phyloP scores from a whole-genome alignment of 2,113 vertebrate species.

The Athene noctua region DNA sequence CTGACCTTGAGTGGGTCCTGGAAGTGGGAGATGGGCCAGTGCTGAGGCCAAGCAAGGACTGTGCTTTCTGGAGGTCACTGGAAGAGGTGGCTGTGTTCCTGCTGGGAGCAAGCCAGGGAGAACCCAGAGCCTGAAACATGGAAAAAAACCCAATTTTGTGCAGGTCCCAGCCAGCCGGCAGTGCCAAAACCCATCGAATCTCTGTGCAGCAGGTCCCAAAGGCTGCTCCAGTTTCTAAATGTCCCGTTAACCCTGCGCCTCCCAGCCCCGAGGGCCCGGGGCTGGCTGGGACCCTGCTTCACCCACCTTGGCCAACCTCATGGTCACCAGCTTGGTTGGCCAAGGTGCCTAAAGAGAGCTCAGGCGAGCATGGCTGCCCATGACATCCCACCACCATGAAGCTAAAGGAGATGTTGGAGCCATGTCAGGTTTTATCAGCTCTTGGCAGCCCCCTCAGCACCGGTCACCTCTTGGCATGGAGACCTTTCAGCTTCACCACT shows the following conservation, averaged over 20 bases:
- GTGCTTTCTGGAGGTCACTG: neutral
- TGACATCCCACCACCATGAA: fast-evolving
- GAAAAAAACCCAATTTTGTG: neutral
- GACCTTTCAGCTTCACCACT: neutral
- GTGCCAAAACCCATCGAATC: neutral
- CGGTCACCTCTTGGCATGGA: neutral
- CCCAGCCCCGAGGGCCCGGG: neutral
- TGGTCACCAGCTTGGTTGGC: neutral
- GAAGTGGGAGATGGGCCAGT: neutral
- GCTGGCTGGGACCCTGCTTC: neutral
- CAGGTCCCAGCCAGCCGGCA: neutral
- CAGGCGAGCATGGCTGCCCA: no score
- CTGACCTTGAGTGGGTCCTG: neutral
- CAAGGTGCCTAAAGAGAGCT: neutral
- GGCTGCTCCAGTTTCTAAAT: neutral
- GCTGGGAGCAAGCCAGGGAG: neutral
- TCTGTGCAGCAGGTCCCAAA: neutral
- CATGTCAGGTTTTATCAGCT: neutral
- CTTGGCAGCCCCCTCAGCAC: neutral
- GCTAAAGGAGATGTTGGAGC: no score
- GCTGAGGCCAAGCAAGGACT: neutral
- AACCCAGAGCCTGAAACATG: neutral
- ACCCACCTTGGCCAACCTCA: neutral
- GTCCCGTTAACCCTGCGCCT: neutral
- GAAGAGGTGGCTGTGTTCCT: neutral